Evolutionary conservation across 2,797 vertebrate genomes (phyloP).

Genomic region (Lacerta agilis): DNA sequence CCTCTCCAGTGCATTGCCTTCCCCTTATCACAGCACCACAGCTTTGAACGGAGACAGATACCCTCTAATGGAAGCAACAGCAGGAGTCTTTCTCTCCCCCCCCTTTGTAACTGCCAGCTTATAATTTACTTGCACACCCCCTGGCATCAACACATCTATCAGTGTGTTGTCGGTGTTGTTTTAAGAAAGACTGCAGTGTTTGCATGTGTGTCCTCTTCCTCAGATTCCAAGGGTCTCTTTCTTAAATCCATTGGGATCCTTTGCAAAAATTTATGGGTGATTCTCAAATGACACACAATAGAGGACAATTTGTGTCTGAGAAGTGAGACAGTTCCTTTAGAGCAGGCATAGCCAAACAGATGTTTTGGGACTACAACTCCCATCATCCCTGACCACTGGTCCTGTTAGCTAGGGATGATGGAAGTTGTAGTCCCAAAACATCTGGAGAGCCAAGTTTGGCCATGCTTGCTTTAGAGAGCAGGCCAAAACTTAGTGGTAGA

Average conservation of each 20-base stretch:
- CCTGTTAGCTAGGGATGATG: no score
- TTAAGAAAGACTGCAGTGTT: background rate
- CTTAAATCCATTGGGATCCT: no score
- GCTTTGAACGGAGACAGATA: constrained; percentile 76
- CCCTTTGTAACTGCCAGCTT: constrained; percentile 67
- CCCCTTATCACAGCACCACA: constrained; percentile 74
- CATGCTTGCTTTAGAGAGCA: background rate
- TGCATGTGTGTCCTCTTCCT: background rate
- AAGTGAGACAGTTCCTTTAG: background rate
- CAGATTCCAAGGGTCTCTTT: background rate
- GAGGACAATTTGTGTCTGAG: no score
- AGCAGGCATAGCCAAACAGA: no score
- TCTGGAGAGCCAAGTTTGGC: no score
- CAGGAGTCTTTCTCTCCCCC: constrained; percentile 30
- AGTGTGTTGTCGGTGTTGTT: constrained; percentile 2
- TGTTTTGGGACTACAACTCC: no score
- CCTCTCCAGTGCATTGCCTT: constrained; percentile 67
- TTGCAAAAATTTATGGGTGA: no score
- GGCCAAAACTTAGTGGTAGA: no score
- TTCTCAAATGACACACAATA: no score
- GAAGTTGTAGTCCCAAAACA: no score
- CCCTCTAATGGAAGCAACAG: constrained; percentile 73
- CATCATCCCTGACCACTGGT: no score
- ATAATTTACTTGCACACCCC: constrained; percentile 68
- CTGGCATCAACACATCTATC: constrained; percentile 66